Evolutionary conservation across 2,797 vertebrate genomes (phyloP), one percentile per base, ranked within the genome.

Genomic region (Crenichthys baileyi): DNA sequence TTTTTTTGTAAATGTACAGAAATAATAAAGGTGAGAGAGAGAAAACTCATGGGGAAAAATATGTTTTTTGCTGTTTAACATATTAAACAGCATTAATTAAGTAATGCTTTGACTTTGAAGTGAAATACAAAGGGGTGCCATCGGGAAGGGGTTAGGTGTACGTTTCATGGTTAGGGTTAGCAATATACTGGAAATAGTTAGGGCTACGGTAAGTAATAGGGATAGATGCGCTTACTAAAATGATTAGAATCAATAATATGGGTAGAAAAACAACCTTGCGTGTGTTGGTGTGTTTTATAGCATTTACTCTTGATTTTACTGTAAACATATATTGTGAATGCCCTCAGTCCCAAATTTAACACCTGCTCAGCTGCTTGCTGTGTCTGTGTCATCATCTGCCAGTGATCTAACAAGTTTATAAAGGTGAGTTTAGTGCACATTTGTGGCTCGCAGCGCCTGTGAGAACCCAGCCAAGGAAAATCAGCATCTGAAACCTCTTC

Each of bases 341-440:
- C 29, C 29, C 20, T 67, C 36, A 41, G 22, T 67, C 20, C 31
- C 36, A 24, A 24, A 41, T 39, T 20, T 20, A 53, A 53, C 51
- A 53, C 51, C 20, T 20, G 16, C 51, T 53, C 16, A 80, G 53
- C 74, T n/a, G 72, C 77, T 36, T 55, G 72, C 15, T 1, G 7
- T 15, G 22, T 7, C 26, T 58, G n/a, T 58, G 80, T 41, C 0
- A 63, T 29, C 58, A 78, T 73, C 70, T 4, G 1, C 63, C 83
- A 81, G 81, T 85, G 90, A 84, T 73, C 56, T 77, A 79, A 85
- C 79, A 53, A 76, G 72, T 79, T 87, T 87, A 85, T 80, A 85
- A 70, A 76, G 73, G 72, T 63, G 75, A 89, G 86, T 86, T 86
- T 87, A 41, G 56, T 68, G 55, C 51, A 16, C 63, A 20, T 20